Evolutionary conservation across 2,888 invertebrate species (phyloP).

Genomic region (Stenichneumon culpator): DNA sequence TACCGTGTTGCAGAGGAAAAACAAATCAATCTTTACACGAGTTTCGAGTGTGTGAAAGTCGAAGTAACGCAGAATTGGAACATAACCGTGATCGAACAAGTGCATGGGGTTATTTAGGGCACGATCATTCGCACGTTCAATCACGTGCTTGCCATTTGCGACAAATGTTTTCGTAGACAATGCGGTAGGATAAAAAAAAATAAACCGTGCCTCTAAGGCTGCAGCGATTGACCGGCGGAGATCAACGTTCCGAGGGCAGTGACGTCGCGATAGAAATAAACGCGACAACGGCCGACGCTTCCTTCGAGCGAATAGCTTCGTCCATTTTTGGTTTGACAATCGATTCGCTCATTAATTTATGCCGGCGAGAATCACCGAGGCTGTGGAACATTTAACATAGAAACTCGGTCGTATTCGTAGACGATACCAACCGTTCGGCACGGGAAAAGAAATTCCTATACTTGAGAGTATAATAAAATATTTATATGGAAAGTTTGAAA

Average conservation of each 20-base stretch:
- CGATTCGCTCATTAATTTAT: slow-evolving; percentile 56
- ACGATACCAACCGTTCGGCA: no score
- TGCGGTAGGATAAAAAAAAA: not conserved
- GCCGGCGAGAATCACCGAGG: not conserved
- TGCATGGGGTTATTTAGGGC: no score
- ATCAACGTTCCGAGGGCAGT: slow-evolving; percentile 39
- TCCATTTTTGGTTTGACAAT: slow-evolving; percentile 63
- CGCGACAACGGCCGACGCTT: slow-evolving; percentile 16
- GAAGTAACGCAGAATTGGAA: no score
- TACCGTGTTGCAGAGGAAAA: no score
- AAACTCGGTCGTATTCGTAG: not conserved
- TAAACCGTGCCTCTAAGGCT: not conserved
- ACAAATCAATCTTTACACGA: no score
- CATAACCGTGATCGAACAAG: no score
- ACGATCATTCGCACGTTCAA: no score
- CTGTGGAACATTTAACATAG: not conserved
- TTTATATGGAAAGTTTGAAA: slow-evolving; percentile 8
- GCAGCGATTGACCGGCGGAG: not conserved
- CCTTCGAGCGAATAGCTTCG: slow-evolving; percentile 28
- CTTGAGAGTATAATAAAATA: no score
- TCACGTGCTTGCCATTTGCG: no score
- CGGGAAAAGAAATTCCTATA: no score
- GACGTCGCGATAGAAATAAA: slow-evolving; percentile 46
- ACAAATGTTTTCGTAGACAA: not conserved
- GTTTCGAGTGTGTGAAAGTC: no score